Evolutionary conservation across 2,113 vertebrate genomes (phyloP).

Genomic region (Catharus bicknelli): DNA sequence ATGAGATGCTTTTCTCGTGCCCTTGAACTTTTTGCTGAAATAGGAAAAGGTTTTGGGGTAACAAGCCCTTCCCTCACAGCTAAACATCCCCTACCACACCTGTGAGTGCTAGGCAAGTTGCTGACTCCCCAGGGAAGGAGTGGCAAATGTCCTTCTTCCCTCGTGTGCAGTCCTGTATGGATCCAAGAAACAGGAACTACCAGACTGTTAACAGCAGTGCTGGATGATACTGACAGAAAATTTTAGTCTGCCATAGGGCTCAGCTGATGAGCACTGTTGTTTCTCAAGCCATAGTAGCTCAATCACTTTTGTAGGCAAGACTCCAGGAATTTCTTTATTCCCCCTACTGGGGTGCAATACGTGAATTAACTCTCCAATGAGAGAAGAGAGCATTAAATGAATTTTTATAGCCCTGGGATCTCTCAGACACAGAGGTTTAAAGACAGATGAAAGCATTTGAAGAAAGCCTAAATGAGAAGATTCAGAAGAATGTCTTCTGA

Average conservation of each 20-base stretch:
- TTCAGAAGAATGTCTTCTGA: neutral
- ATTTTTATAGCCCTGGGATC: neutral
- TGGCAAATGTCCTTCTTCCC: neutral
- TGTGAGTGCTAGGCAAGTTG: neutral
- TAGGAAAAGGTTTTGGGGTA: neutral
- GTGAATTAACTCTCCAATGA: neutral
- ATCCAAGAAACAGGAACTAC: neutral
- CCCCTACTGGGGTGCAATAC: neutral
- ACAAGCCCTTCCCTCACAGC: neutral
- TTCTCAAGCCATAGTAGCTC: neutral
- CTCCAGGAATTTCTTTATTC: neutral
- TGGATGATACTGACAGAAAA: neutral
- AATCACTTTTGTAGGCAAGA: neutral
- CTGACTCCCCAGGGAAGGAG: neutral
- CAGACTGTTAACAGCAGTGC: neutral
- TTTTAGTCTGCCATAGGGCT: neutral
- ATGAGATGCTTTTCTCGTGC: neutral
- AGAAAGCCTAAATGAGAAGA: neutral
- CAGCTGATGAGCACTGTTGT: neutral
- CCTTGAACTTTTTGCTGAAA: neutral
- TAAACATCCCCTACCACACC: neutral
- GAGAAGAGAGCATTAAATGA: neutral
- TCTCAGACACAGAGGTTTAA: neutral
- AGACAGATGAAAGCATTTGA: neutral
- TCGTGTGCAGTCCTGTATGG: neutral